phyloP scores from a whole-genome alignment of 2,888 invertebrate species.

The Bugula neritina region DNA sequence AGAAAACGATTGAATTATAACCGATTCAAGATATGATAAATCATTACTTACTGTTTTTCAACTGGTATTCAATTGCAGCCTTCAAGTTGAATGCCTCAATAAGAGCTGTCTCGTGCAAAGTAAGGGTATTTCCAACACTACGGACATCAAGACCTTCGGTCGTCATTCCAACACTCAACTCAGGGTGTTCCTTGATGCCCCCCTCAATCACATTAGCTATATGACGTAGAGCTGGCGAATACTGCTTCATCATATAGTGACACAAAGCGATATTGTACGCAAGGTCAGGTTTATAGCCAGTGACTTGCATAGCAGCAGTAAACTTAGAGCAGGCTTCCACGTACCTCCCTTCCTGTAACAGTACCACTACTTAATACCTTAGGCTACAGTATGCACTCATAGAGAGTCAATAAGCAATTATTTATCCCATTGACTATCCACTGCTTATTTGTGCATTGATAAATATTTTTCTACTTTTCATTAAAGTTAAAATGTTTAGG shows the following conservation, averaged over 20 bases:
- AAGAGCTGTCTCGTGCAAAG: constrained; percentile 87
- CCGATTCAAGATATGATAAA: too few species aligned
- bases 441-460: too few species aligned
- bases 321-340: constrained; percentile 89
- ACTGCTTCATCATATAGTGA: constrained; percentile 88
- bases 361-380: too few species aligned
- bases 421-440: too few species aligned
- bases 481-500: too few species aligned
- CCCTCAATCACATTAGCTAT: constrained; percentile 91
- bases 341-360: constrained; percentile 69
- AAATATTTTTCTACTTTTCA: too few species aligned
- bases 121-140: constrained; percentile 90
- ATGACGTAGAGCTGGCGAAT: constrained; percentile 81
- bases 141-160: constrained; percentile 75
- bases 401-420: too few species aligned
- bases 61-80: constrained; percentile 94
- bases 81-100: constrained; percentile 97
- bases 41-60: constrained; percentile 68
- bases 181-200: constrained; percentile 93
- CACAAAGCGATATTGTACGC: constrained; percentile 93
- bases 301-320: constrained; percentile 70
- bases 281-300: constrained; percentile 60
- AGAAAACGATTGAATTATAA: too few species aligned
- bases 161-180: constrained; percentile 92
- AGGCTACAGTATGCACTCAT: too few species aligned